Conservation (phyloP, 2,888 invertebrate genomes). For the Apodemia zela region DNA sequence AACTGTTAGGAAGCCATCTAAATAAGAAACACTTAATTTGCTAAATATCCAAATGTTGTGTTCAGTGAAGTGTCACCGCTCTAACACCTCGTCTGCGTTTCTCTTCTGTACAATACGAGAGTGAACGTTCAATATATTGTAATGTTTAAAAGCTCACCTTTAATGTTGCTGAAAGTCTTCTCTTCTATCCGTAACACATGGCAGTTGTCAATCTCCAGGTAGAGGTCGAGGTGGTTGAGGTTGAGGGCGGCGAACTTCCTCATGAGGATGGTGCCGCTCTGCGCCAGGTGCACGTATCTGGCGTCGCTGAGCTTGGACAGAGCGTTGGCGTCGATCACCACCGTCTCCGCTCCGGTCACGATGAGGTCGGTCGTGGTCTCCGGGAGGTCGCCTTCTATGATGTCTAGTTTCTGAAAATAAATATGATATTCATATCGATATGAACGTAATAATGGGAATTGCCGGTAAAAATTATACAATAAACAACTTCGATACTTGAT, state of each 20-base stretch:
- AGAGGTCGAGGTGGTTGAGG: slow-evolving; percentile 79
- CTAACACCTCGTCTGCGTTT: too few relatives aligned
- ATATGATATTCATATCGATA: too few relatives aligned
- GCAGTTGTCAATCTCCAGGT: slow-evolving; percentile 82
- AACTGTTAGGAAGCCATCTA: too few relatives aligned
- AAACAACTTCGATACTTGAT: too few relatives aligned
- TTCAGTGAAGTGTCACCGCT: too few relatives aligned
- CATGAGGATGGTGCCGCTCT: slow-evolving; percentile 74
- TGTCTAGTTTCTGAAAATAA: slow-evolving; percentile 64
- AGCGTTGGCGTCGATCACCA: slow-evolving; percentile 78
- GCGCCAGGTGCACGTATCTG: slow-evolving; percentile 75
- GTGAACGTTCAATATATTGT: too few relatives aligned
- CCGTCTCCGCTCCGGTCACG: slow-evolving; percentile 75
- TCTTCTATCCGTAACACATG: slow-evolving; percentile 81
- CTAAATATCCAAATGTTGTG: too few relatives aligned
- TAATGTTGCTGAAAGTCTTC: slow-evolving; percentile 82
- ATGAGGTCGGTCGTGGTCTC: slow-evolving; percentile 79
- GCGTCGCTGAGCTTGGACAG: slow-evolving; percentile 78
- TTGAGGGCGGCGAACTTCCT: slow-evolving; percentile 81
- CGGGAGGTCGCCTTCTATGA: slow-evolving; percentile 77
- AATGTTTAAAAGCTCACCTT: slow-evolving; percentile 51
- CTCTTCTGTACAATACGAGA: too few relatives aligned
- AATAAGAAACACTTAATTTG: too few relatives aligned
- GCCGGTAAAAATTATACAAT: too few relatives aligned
- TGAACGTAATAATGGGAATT: too few relatives aligned